Base-by-base conservation (phyloP, 53 echinoderm and acorn worm genomes). In the Mesocentrotus franciscanus region DNA sequence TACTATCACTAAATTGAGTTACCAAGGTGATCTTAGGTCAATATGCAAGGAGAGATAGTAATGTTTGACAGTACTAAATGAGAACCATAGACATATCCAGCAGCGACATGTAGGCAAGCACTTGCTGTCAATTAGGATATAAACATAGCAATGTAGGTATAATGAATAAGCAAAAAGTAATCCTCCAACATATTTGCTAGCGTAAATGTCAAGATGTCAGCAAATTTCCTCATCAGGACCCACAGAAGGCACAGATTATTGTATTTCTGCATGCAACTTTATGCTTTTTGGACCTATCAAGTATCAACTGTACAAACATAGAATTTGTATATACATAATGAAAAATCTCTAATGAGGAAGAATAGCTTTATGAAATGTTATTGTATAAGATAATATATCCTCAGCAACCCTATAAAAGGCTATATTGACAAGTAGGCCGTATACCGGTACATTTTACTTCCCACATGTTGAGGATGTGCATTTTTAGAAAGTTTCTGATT, bases 171-270 rank as follows among this genome's bases (percentile, higher is more conserved):
- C 58, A 87, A 87, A 87, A 59, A 87, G 2, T 58, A 56, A 29
- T 57, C n/a, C 59, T 58, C 27, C 3, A 87, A 35, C 27, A 57
- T n/a, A 87, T 87, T 56, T 87, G 57, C 87, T 20, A 58, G 58
- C 13, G 26, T 87, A 87, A 87, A 87, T 87, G n/a, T 87, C 57
- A 87, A 87, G 87, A 87, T 7, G 15, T n/a, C 27, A 8, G 87
- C n/a, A 29, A 27, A 87, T 58, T 26, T 87, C 87, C 11, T 49
- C 84, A 17, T 84, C 20, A 22, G 8, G 24, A 42, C 20, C 84
- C 36, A 84, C 2, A 34, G 14, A 5, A 39, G 8, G 35, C 8
- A n/a, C n/a, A 49, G 36, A 84, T 84, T 15, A 34, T 2, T 79
- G 33, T 27, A 4, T 20, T 83, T 83, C 39, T 8, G 10, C 20